These are phyloP conservation scores for Helicoverpa armigera DNA, from an alignment of 1,140 invertebrate species.

Conservation along the genomic window DNA sequence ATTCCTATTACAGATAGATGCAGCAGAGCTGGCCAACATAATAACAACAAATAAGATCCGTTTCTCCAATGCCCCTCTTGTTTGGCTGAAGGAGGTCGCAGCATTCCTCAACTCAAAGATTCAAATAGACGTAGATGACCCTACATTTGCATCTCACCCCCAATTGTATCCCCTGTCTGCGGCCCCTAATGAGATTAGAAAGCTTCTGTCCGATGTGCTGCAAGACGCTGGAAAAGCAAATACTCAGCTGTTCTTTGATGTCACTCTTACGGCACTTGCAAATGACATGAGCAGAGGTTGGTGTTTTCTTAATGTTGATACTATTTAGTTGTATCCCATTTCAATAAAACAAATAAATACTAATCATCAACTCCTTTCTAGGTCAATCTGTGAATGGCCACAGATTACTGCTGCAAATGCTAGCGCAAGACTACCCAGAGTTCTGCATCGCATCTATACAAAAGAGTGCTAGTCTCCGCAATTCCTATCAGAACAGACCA, in stretches of 20 bases:
- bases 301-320: conserved; percentile 42
- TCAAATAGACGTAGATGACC: conserved; percentile 88
- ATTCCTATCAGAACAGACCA: conserved; percentile 93
- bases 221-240: conserved; percentile 87
- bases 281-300: conserved; percentile 89
- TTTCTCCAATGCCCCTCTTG: conserved; percentile 88
- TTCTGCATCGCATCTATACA: conserved; percentile 88
- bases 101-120: conserved; percentile 89
- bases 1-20: conserved; percentile 86
- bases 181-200: conserved; percentile 86
- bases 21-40: conserved; percentile 86
- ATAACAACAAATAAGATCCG: conserved; percentile 85
- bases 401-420: conserved; percentile 90
- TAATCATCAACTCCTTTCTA: conserved; percentile 47
- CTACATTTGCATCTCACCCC: conserved; percentile 85
- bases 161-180: conserved; percentile 86
- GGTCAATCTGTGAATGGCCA: conserved; percentile 88
- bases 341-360: background rate
- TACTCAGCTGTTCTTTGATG: conserved; percentile 89
- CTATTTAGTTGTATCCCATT: background rate
- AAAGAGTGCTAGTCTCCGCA: conserved; percentile 89
- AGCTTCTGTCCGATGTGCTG: conserved; percentile 86
- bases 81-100: conserved; percentile 89
- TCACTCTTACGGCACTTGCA: conserved; percentile 88
- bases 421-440: conserved; percentile 89